Conservation (phyloP, 2,888 invertebrate species). For the Drosophila atroscutellata region DNA sequence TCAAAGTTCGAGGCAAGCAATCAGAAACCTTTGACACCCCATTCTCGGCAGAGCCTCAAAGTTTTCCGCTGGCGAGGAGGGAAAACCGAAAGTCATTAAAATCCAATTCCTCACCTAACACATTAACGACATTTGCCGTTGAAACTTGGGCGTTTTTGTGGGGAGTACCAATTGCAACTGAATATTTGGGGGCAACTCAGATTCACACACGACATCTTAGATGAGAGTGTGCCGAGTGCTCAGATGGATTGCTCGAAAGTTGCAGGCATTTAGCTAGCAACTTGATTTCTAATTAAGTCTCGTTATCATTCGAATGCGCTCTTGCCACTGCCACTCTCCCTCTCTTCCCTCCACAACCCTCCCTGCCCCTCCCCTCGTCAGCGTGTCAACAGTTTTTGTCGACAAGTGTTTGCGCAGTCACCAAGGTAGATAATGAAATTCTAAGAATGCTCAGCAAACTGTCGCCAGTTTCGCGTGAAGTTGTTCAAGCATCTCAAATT, state of each 20-base stretch:
- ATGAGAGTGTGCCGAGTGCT: background rate
- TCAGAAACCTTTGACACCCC: constrained; percentile 1
- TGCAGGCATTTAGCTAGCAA: constrained; percentile 51
- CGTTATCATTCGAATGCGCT: constrained; percentile 42
- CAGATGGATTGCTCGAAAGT: constrained; percentile 1
- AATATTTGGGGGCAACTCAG: background rate
- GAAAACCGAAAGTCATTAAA: constrained; percentile 21
- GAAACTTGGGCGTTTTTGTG: background rate
- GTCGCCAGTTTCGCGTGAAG: constrained; percentile 31
- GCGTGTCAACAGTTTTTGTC: constrained; percentile 35
- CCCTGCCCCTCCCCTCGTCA: accelerated
- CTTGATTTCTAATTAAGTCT: constrained; percentile 70
- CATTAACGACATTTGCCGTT: constrained; percentile 29
- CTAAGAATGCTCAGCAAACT: constrained; percentile 34
- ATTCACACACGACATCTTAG: background rate
- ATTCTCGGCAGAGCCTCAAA: constrained; percentile 6
- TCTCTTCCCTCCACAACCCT: background rate
- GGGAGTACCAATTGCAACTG: constrained; percentile 19
- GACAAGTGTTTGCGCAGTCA: constrained; percentile 39
- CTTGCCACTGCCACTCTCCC: background rate
- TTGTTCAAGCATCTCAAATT: constrained; percentile 31
- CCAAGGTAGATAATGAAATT: constrained; percentile 34
- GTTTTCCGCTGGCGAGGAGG: constrained; percentile 7
- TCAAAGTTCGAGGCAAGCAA: constrained; percentile 13
- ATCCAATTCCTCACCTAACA: constrained; percentile 65